These are phyloP conservation scores for Pterostichus madidus DNA, from an alignment of 2,888 invertebrate genomes.

Conservation along the genomic window DNA sequence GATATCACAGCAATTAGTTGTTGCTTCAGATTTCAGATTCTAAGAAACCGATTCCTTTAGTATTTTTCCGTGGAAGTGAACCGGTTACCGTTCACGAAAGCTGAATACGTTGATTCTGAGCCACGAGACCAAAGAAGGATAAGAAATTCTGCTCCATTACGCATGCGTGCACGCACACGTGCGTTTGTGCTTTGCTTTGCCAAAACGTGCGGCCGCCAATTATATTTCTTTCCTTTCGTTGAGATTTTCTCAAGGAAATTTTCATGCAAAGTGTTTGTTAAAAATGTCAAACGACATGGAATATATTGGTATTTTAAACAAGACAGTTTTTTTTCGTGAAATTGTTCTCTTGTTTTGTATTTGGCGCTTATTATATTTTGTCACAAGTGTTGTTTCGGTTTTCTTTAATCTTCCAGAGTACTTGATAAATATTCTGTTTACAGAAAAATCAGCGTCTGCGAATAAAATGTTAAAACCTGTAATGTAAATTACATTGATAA, in stretches of 20 bases:
- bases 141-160: conserved; percentile 17
- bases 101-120: neutral
- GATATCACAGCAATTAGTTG: too few species aligned
- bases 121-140: neutral
- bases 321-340: conserved; percentile 15
- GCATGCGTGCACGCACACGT: conserved; percentile 44
- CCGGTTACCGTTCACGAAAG: conserved; percentile 2
- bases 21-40: too few species aligned
- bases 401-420: too few species aligned
- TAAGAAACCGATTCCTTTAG: neutral
- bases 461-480: too few species aligned
- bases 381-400: neutral
- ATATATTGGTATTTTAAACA: conserved; percentile 67
- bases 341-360: conserved; percentile 9
- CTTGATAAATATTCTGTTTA: neutral
- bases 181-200: conserved; percentile 47
- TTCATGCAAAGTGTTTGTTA: conserved; percentile 69
- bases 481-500: too few species aligned
- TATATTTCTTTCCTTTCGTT: conserved; percentile 57
- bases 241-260: conserved; percentile 56
- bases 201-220: conserved; percentile 59
- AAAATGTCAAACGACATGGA: conserved; percentile 70
- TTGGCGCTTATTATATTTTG: conserved; percentile 21
- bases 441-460: too few species aligned
- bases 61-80: neutral